phyloP scores from a whole-genome alignment of 2,113 vertebrate species.

The Osmerus eperlanus region DNA sequence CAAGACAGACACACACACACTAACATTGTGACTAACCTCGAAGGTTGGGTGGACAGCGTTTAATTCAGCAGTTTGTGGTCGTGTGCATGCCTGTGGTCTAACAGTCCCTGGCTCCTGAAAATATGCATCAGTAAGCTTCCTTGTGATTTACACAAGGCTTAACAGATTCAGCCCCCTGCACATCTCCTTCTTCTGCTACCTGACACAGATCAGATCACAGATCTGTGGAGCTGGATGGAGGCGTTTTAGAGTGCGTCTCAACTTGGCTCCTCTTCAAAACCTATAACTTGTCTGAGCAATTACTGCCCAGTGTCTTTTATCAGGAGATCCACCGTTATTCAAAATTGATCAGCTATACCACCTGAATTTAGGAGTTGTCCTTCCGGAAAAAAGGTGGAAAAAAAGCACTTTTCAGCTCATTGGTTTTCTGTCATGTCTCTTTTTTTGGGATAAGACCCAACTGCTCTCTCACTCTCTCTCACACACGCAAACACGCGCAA shows the following conservation, averaged over 20 bases:
- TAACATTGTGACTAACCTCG: too few species aligned
- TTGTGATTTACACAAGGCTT: too few species aligned
- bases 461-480: constrained; percentile 9
- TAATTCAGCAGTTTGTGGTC: too few species aligned
- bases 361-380: constrained; percentile 42
- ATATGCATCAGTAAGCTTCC: too few species aligned
- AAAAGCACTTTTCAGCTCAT: constrained; percentile 42
- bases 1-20: too few species aligned
- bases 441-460: constrained; percentile 30
- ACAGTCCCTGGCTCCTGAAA: too few species aligned
- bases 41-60: too few species aligned
- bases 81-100: too few species aligned
- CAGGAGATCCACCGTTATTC: constrained; percentile 40
- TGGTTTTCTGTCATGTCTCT: constrained; percentile 49
- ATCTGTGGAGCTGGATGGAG: too few species aligned
- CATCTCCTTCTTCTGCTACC: too few species aligned
- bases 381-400: background rate
- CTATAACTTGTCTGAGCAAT: constrained; percentile 37
- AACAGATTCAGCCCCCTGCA: too few species aligned
- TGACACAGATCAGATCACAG: too few species aligned
- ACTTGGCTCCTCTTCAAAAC: background rate
- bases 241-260: background rate
- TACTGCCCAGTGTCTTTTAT: constrained; percentile 42
- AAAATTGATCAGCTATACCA: constrained; percentile 51
- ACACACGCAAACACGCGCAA: constrained; percentile 8